Base-by-base conservation (phyloP, 2,113 vertebrate genomes). In the human region DNA sequence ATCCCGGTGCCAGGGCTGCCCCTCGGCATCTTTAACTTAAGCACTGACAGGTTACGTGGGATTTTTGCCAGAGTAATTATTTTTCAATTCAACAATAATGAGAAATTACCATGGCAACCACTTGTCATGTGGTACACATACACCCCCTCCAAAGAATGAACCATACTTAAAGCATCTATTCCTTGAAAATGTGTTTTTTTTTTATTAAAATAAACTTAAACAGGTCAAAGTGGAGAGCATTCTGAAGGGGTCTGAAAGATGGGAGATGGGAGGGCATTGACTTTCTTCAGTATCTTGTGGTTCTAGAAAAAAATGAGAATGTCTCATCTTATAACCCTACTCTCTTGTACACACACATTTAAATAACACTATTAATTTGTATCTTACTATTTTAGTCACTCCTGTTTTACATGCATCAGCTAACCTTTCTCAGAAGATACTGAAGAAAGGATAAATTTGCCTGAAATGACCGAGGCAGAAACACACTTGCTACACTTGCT, bases 41-140 rank as follows among this genome's bases (percentile, higher is more conserved):
- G 98, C 98, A 98, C 98, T 99, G 99, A 99, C 99, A 99, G 99
- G 99, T 99, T 99, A 99, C 23, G 88, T 98, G 98, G 98, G 98
- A 99, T 98, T 99, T 97, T 99, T 99, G 98, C 99, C 99, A 99
- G 98, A 99, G 98, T 99, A 99, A 99, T 99, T 99, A 99, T 99
- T 99, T 99, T 99, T 98, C 98, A 98, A 98, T 99, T 99, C 99
- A 98, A 98, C 99, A 98, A 98, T 99, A 99, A 99, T 99, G 99
- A 99, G 99, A 99, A 99, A 99, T 99, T 99, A 99, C 99, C 99
- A 99, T 99, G 99, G 99, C 98, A 99, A 99, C 99, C 98, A 98
- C 96, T 96, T 98, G 98, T 99, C 99, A 99, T 98, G 0, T 98
- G 98, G 97, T 97, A 93, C 97, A 98, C 96, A 98, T 97, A 98